Base-by-base conservation (phyloP, 2,113 vertebrate genomes). In the Cathartes aura region DNA sequence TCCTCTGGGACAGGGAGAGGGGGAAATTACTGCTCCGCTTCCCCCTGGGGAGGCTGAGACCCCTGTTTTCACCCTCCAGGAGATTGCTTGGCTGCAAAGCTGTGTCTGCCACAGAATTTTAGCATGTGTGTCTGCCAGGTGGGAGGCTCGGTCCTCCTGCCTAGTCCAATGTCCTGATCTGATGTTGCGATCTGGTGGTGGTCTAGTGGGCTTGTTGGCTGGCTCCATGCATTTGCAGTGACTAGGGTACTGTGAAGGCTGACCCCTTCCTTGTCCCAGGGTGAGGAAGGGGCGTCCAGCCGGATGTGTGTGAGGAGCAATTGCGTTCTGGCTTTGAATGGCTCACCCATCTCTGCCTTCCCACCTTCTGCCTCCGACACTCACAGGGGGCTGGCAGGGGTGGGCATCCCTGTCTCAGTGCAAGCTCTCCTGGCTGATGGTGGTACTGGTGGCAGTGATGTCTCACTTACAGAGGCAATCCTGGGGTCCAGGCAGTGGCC, bases 351-450 rank as follows among this genome's bases (percentile, higher is more conserved):
- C 20, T 74, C 68, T 63, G 34, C 59, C 7, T 87, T 81, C 36
- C 23, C 29, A 58, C 42, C 15, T 47, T 38, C 26, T 73, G 50
- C 47, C n/a, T 82, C 80, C 1, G 3, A n/a, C 22, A 42, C 4
- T 29, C 23, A 34, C 0, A 0, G 9, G n/a, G 29, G 20, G 19
- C 64, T 87, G 67, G 19, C 70, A 67, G 52, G n/a, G 8, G 27
- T 67, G 15, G 5, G 43, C 0, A 1, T 19, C 43, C 24, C n/a
- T 12, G 2, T 19, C 56, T 9, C 4, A 1, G 29, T 60, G 40
- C 0, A 1, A 82, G 60, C 12, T 71, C 9, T 72, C 23, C 56
- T 50, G 56, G 15, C 63, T 14, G 4, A 5, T 43, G 48, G 36
- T 21, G 30, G 26, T 26, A 45, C 34, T 22, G 45, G 29, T 84